These are phyloP conservation scores for Drosophila merina DNA, from an alignment of 2,888 invertebrate species.

Conservation along the genomic window DNA sequence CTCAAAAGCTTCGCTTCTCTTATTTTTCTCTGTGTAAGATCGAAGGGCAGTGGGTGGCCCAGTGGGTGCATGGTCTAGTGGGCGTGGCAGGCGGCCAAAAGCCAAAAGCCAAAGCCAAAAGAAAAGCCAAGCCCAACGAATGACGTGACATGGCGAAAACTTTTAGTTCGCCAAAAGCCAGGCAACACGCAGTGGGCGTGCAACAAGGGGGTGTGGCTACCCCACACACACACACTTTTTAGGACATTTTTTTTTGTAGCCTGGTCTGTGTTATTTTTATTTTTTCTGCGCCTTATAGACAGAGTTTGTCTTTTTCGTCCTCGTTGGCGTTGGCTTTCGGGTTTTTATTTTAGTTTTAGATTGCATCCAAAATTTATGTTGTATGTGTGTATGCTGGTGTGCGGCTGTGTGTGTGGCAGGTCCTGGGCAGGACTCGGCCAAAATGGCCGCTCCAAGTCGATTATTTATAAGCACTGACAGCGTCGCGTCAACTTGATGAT, in stretches of 20 bases:
- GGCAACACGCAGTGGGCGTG: constrained; percentile 71
- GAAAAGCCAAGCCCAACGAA: constrained; percentile 54
- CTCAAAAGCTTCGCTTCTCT: background rate
- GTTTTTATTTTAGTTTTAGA: constrained; percentile 46
- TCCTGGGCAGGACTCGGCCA: constrained; percentile 43
- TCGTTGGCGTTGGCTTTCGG: background rate
- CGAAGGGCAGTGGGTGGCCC: constrained; percentile 7
- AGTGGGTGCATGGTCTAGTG: background rate
- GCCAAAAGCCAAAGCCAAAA: constrained; percentile 29
- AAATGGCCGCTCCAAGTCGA: constrained; percentile 76
- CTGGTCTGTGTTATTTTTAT: constrained; percentile 54
- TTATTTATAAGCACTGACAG: constrained; percentile 80
- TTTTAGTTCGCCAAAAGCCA: constrained; percentile 66
- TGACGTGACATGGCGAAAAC: constrained; percentile 80
- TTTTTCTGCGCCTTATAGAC: constrained; percentile 63
- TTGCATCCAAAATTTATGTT: constrained; percentile 82
- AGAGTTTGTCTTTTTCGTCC: constrained; percentile 50
- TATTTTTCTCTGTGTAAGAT: background rate
- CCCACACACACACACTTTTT: constrained; percentile 33
- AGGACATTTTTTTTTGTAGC: constrained; percentile 19
- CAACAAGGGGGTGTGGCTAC: constrained; percentile 38
- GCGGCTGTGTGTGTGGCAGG: background rate
- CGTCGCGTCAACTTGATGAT: constrained; percentile 77
- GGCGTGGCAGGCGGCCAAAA: constrained; percentile 31
- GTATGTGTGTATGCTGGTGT: constrained; percentile 51